Conservation (phyloP, 30 jellyfish, hydroid and myxozoan genomes). For the Cassiopea andromeda region DNA sequence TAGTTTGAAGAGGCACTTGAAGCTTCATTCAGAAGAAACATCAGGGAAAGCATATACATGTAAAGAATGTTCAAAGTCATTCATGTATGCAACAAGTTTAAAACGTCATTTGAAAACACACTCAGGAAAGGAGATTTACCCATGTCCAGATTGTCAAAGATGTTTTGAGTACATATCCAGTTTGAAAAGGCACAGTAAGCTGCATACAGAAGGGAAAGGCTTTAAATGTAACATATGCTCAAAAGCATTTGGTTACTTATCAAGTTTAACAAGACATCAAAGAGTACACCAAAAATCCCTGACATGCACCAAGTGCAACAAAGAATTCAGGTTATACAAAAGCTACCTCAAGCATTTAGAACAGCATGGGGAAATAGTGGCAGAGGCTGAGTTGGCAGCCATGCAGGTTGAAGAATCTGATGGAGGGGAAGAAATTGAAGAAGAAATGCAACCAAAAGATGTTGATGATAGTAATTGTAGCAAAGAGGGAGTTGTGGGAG, state of each 20-base stretch:
- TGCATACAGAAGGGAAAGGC: constrained; percentile 77
- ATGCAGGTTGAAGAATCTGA: constrained; percentile 43
- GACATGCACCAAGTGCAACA: constrained; percentile 60
- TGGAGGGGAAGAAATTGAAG: constrained; percentile 40
- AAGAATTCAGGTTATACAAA: constrained; percentile 55
- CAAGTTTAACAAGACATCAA: constrained; percentile 78
- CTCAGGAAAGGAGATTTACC: constrained; percentile 65
- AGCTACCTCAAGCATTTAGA: constrained; percentile 65
- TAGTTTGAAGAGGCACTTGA: constrained; percentile 76
- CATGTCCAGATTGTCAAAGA: constrained; percentile 74
- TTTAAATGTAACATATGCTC: constrained; percentile 62
- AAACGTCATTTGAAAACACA: constrained; percentile 69
- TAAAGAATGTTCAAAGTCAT: constrained; percentile 66
- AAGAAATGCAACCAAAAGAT: constrained; percentile 17
- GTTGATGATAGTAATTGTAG: neutral
- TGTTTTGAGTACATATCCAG: constrained; percentile 76
- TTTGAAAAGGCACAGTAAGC: constrained; percentile 70
- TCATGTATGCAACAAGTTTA: constrained; percentile 79
- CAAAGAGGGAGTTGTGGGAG: neutral
- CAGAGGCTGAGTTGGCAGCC: constrained; percentile 46
- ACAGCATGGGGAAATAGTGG: constrained; percentile 54
- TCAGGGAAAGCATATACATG: constrained; percentile 72
- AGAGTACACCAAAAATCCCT: constrained; percentile 59
- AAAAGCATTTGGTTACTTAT: constrained; percentile 72
- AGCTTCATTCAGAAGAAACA: constrained; percentile 67